These are phyloP conservation scores for Oceanodroma leucorhoa DNA, from an alignment of 2,797 vertebrate genomes.

Conservation along the genomic window DNA sequence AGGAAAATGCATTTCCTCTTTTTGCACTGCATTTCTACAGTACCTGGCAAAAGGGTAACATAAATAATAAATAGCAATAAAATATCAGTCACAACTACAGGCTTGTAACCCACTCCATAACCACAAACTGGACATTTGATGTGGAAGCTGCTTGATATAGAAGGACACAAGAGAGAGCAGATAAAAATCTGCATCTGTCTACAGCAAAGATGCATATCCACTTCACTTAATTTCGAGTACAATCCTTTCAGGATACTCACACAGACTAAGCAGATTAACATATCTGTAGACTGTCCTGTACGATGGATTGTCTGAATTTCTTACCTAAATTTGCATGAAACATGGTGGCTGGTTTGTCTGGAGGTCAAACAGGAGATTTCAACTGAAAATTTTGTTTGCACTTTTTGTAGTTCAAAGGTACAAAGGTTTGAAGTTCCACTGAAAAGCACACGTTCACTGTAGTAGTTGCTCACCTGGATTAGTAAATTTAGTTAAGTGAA, in stretches of 20 bases:
- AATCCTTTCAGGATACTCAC: not conserved
- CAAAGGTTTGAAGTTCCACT: not conserved
- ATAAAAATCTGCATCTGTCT: slow-evolving; percentile 14
- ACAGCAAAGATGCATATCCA: not conserved
- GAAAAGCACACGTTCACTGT: not conserved
- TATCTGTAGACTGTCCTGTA: not conserved
- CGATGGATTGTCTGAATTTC: slow-evolving; percentile 6
- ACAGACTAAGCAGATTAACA: not conserved
- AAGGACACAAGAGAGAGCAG: not conserved
- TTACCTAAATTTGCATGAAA: slow-evolving; percentile 16
- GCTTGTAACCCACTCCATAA: not conserved
- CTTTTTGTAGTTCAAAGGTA: not conserved
- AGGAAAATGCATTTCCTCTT: not conserved
- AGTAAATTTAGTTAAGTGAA: not conserved
- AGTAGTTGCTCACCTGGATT: not conserved
- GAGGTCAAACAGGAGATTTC: not conserved
- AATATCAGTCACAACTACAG: not conserved
- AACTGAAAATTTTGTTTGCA: not conserved
- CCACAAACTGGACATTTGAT: not conserved
- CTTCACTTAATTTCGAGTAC: not conserved
- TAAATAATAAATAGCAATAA: not conserved
- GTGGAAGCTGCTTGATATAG: not conserved
- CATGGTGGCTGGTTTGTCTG: not conserved
- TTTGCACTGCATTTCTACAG: not conserved
- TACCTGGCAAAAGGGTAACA: not conserved